Base-by-base conservation (phyloP, 2,888 invertebrate genomes). In the Synanthedon vespiformis region DNA sequence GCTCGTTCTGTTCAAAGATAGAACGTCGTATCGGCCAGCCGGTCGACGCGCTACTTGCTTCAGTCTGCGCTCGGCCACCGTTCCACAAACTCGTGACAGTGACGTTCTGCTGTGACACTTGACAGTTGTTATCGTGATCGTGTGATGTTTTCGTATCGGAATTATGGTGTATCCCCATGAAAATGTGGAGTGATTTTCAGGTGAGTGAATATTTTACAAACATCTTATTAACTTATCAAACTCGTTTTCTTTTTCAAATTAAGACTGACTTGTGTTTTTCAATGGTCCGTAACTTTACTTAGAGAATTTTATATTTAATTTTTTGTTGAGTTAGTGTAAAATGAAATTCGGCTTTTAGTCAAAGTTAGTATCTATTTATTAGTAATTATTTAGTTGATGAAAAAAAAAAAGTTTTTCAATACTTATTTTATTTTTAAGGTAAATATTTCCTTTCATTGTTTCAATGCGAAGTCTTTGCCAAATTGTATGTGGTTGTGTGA, bases 161-260 rank as follows among this genome's bases (percentile, higher is more conserved):
- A 87, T 85, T 86, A 87, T 87, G 87, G 80, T 87, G 83, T 80
- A 86, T 87, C 79, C 86, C 80, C 72, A 87, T 87, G 87, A 87
- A 87, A 79, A 87, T 87, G 87, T 87, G 87, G 87, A 87, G 87
- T 87, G 87, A 87, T 81, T 86, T 87, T 69, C 87, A 87, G 85
- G 87, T 87, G 67, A 83, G 86, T 67, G 49, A 12, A 48, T 16
- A 12, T 48, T 13, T 13, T 13, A n/a, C 6, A 13, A 6, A 13
- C 13, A 13, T 6, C 13, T 41, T 41, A 13, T 10, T 44, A 44
- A 13, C 44, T 44, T 44, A 44, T 14, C 11, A 44, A 13, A 44
- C 14, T 14, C 11, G 14, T 13, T 44, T 8, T 13, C 14, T 44
- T 44, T 13, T n/a, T 13, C 44, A 14, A 44, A 3, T 44, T 44